phyloP scores from a whole-genome alignment of 2,888 invertebrate species.

The Aspidiotus rigidus region DNA sequence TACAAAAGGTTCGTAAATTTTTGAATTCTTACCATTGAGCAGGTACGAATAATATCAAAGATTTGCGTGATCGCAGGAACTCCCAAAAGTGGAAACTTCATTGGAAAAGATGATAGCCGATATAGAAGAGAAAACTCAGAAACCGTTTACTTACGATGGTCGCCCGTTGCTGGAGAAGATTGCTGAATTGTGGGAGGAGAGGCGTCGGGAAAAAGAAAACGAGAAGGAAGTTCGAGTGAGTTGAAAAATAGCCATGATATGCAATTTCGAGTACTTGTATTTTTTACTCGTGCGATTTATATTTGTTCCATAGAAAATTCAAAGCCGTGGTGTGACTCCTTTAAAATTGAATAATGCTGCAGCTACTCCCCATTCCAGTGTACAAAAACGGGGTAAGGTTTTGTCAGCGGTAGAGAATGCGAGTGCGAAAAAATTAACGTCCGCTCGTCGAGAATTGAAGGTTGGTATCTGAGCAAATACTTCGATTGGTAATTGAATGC shows the following conservation, averaged over 20 bases:
- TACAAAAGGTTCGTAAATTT: slow-evolving; percentile 49
- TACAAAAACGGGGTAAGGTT: slow-evolving; percentile 14
- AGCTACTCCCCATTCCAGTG: slow-evolving; percentile 7
- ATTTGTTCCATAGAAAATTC: slow-evolving; percentile 12
- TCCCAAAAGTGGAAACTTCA: slow-evolving; percentile 65
- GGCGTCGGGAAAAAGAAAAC: slow-evolving; percentile 40
- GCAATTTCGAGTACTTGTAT: not conserved
- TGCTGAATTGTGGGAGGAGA: slow-evolving; percentile 51
- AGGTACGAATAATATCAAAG: not conserved
- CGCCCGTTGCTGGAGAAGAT: slow-evolving; percentile 54
- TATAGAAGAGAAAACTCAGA: slow-evolving; percentile 50
- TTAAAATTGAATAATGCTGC: slow-evolving; percentile 8
- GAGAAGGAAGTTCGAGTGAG: slow-evolving; percentile 32
- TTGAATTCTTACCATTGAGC: not conserved
- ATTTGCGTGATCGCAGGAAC: slow-evolving; percentile 43
- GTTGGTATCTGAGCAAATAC: not conserved
- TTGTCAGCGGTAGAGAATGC: slow-evolving; percentile 22
- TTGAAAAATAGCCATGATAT: not conserved
- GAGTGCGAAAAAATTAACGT: not conserved
- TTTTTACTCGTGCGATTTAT: not conserved
- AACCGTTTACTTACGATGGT: slow-evolving; percentile 55
- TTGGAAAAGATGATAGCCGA: slow-evolving; percentile 50
- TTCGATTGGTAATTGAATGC: not conserved
- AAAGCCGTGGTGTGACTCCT: slow-evolving; percentile 13
- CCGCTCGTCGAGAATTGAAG: slow-evolving; percentile 10